Evolutionary conservation across 2,113 vertebrate species (phyloP).

Genomic region (Sorex fumeus): DNA sequence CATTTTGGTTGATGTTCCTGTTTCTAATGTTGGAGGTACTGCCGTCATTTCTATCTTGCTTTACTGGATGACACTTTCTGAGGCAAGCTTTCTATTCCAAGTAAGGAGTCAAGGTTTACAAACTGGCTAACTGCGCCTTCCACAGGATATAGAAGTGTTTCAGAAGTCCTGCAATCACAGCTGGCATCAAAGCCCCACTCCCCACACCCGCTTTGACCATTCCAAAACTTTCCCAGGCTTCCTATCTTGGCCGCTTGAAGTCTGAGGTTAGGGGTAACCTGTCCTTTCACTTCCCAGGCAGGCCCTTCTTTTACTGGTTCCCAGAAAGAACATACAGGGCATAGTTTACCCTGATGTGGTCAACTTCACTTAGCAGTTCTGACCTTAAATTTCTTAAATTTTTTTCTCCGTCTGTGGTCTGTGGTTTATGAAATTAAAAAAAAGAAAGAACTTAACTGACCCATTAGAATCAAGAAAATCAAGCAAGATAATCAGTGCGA

Average conservation of each 20-base stretch:
- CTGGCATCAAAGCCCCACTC: neutral
- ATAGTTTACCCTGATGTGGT: constrained; percentile 1
- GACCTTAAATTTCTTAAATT: constrained; percentile 50
- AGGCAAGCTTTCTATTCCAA: neutral
- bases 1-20: neutral
- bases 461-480: neutral
- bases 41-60: neutral
- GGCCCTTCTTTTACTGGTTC: neutral
- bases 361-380: constrained; percentile 39
- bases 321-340: constrained; percentile 35
- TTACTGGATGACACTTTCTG: neutral
- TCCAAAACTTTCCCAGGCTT: neutral
- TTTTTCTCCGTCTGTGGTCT: constrained; percentile 43
- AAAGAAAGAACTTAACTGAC: constrained; percentile 29
- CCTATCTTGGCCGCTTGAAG: constrained; percentile 11
- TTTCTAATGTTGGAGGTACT: neutral
- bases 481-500: neutral
- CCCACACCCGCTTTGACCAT: neutral
- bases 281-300: neutral
- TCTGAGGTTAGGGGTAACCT: constrained; percentile 6
- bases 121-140: neutral
- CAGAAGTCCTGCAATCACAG: neutral
- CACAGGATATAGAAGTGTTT: neutral
- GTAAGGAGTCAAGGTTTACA: neutral
- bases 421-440: constrained; percentile 50